These are phyloP conservation scores for Platerodrilus igneus DNA, from an alignment of 2,888 invertebrate genomes.

Conservation along the genomic window DNA sequence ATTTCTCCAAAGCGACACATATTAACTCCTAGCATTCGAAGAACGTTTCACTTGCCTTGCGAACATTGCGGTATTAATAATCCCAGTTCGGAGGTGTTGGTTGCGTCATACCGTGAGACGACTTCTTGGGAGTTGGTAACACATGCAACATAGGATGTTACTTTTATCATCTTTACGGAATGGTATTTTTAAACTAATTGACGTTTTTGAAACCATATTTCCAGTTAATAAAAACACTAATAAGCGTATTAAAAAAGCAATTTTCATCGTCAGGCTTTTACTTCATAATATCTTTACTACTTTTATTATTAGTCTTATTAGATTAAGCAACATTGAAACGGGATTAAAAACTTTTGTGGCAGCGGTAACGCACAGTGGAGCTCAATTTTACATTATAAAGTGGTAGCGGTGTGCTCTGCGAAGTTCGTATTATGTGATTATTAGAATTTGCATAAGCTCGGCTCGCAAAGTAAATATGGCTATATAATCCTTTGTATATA, in stretches of 20 bases:
- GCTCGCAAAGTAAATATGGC: conserved; percentile 39
- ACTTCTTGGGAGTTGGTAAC: conserved; percentile 20
- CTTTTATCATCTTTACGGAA: conserved; percentile 1
- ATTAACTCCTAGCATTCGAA: conserved; percentile 33
- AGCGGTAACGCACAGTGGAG: conserved; percentile 16
- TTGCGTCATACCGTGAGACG: conserved; percentile 22
- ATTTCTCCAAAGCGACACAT: conserved; percentile 37
- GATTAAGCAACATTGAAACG: conserved; percentile 29
- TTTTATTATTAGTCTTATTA: conserved; percentile 29
- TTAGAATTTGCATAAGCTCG: conserved; percentile 40
- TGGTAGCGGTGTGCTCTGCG: conserved; percentile 30
- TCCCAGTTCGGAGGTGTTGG: conserved; percentile 29
- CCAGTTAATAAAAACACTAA: conserved; percentile 4
- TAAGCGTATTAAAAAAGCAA: conserved; percentile 22
- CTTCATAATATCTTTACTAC: conserved; percentile 16
- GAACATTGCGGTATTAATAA: conserved; percentile 35
- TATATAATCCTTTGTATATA: conserved; percentile 37
- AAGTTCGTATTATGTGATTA: conserved; percentile 38
- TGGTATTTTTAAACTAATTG: background rate
- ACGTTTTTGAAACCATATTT: background rate
- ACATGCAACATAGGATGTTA: conserved; percentile 17
- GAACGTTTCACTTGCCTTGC: conserved; percentile 29
- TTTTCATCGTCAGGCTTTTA: conserved; percentile 11
- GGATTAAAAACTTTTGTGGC: conserved; percentile 28
- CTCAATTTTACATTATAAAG: conserved; percentile 32